These are phyloP conservation scores for Gastrophryne carolinensis DNA, from an alignment of 2,797 vertebrate species.

Conservation along the genomic window DNA sequence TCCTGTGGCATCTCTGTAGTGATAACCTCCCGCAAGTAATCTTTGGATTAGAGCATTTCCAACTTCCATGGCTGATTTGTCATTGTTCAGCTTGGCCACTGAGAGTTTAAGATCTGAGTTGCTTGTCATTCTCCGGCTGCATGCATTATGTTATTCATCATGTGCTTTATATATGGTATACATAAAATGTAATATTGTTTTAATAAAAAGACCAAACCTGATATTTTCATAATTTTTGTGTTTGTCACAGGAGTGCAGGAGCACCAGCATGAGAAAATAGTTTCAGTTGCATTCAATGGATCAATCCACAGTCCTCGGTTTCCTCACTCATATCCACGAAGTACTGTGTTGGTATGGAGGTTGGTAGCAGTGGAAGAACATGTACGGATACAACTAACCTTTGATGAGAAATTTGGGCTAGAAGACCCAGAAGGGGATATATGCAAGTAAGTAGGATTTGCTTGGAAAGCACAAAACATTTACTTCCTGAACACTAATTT, in stretches of 20 bases:
- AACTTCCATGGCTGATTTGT: no score
- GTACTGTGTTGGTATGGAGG: slow-evolving; percentile 84
- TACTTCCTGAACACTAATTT: no score
- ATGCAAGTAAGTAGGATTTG: slow-evolving; percentile 87
- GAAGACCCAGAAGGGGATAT: slow-evolving; percentile 94
- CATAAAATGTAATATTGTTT: no score
- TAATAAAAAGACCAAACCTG: no score
- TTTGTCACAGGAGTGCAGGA: slow-evolving; percentile 87
- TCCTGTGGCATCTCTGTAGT: no score
- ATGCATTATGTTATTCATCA: no score
- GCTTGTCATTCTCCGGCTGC: no score
- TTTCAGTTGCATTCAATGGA: slow-evolving; percentile 86
- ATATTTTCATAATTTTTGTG: neutral
- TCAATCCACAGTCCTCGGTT: slow-evolving; percentile 92
- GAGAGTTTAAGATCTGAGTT: no score
- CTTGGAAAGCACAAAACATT: neutral
- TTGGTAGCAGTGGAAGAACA: slow-evolving; percentile 81
- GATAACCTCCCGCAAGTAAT: no score
- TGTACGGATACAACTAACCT: slow-evolving; percentile 88
- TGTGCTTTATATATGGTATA: no score
- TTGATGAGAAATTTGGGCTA: slow-evolving; percentile 92
- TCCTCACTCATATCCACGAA: slow-evolving; percentile 88
- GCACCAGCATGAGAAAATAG: slow-evolving; percentile 90
- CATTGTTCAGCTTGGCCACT: no score
- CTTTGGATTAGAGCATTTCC: no score